Evolutionary conservation across 2,888 invertebrate species (phyloP), one percentile per base, ranked within the genome.

Genomic region (Alloplasta piceator): DNA sequence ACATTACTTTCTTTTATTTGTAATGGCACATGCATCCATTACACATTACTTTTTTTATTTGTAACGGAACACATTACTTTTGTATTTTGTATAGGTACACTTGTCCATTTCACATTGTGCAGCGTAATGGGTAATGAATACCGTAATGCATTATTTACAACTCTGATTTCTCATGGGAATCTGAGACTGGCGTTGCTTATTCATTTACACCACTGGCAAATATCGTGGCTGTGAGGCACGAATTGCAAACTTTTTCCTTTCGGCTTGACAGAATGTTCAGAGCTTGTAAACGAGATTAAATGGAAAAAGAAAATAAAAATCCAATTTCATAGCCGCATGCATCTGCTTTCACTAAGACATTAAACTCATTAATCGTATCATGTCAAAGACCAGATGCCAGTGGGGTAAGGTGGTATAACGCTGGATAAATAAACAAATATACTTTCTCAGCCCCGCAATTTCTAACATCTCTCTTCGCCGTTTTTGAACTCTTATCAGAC

Each of bases 321-420:
- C 55, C 64, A 63, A 52, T 52, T 68, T 70, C 63, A 77, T 76
- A 76, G 73, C 73, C 76, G 60, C 50, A 52, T 66, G 79, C 76
- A 67, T 64, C 64, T 72, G 72, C 80, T 78, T 26, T 78, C 9
- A 26, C 63, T 39, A 46, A 71, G 39, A 66, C 39, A 50, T 58
- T 46, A 50, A 66, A 67, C 48, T 77, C 75, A 80, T 63, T 26
- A 72, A 70, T 60, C 60, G 78, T 75, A 75, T 26, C 56, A 74
- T 52, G 14, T 78, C 79, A 46, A 41, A 80, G 80, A 83, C 83
- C 66, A 83, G 83, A 84, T 84, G 84, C 83, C 84, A 84, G 78
- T 84, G 80, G 84, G 80, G 61, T 58, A 82, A 83, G 74, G 84
- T 84, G 66, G 61, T 64, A 68, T 75, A 26, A 26, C 26, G 74